Conservation (phyloP, 2,888 invertebrate genomes). For the Nephrotoma appendiculata region DNA sequence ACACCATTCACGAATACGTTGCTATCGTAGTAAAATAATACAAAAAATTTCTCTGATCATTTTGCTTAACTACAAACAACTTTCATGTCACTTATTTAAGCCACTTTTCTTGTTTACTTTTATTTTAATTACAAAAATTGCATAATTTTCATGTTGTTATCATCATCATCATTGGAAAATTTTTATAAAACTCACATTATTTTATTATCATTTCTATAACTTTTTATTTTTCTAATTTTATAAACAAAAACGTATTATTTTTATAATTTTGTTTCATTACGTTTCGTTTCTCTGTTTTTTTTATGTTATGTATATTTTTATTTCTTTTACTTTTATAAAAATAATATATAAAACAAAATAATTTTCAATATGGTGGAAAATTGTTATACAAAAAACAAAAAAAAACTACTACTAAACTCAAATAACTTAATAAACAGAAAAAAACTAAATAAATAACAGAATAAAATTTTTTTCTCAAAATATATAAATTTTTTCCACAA, state of each 20-base stretch:
- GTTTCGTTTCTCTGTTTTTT: background rate
- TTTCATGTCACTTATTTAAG: background rate
- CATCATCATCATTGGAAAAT: background rate
- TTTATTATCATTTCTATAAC: background rate
- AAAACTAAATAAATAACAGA: background rate
- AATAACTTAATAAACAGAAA: background rate
- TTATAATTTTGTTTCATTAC: background rate
- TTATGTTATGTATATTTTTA: background rate
- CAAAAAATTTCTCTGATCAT: background rate
- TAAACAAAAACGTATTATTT: background rate
- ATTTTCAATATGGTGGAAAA: constrained; percentile 4
- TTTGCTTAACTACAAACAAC: background rate
- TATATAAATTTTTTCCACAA: background rate
- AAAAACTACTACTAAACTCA: background rate
- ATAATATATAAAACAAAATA: background rate
- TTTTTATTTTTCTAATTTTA: background rate
- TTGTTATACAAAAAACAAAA: background rate
- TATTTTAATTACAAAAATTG: background rate
- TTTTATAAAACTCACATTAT: background rate
- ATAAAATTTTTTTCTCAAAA: background rate
- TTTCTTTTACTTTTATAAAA: background rate
- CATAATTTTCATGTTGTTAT: background rate
- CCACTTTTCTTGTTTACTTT: background rate
- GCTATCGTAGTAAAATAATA: background rate
- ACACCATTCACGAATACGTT: background rate